A percentile compares a stretch with the other conserved stretches of the same genome.
These are phyloP conservation scores for Mus pahari DNA, from an alignment of 2,113 vertebrate species.

Conservation along the genomic window DNA sequence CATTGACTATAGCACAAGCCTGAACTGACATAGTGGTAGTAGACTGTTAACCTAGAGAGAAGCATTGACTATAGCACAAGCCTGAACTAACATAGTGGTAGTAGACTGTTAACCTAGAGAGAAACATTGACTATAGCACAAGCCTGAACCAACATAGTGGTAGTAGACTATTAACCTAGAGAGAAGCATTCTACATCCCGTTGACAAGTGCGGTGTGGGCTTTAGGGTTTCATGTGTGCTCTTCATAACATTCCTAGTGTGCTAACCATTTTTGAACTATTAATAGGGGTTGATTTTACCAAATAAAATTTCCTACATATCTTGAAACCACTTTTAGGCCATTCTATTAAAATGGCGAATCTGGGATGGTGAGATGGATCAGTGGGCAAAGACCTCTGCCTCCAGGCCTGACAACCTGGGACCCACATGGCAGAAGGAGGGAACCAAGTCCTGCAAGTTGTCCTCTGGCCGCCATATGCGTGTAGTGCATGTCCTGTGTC, in stretches of 20 bases:
- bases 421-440: background rate
- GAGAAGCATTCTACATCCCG: background rate
- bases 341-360: background rate
- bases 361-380: background rate
- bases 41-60: constrained; percentile 2
- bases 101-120: background rate
- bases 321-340: constrained; percentile 19
- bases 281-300: constrained; percentile 23
- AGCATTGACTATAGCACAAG: background rate
- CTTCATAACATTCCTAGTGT: background rate
- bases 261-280: background rate
- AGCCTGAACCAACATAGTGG: background rate
- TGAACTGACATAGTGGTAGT: background rate
- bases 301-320: constrained; percentile 23
- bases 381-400: no score
- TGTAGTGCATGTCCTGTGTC: background rate
- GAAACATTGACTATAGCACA: background rate
- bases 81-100: background rate
- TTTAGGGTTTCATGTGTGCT: background rate
- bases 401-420: no score
- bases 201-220: background rate
- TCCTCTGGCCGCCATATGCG: no score
- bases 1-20: background rate
- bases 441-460: background rate
- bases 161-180: background rate